These are phyloP conservation scores for Lytechinus variegatus DNA, from an alignment of 35 echinoderm and acorn worm species.

Conservation along the genomic window DNA sequence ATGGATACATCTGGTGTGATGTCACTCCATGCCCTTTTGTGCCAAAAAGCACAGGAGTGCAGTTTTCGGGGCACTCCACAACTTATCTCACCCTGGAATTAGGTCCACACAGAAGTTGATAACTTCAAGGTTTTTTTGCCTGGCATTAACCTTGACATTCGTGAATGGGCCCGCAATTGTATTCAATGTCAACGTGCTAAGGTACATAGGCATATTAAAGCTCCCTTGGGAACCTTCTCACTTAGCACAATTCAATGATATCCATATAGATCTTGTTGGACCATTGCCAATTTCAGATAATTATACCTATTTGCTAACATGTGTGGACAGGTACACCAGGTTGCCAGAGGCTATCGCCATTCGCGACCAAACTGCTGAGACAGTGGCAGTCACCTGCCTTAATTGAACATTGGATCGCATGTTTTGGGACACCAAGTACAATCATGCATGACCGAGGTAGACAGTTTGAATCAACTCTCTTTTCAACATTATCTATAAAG, in stretches of 20 bases:
- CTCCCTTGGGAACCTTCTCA: constrained; percentile 46
- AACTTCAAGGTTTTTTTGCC: background rate
- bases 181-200: constrained; percentile 50
- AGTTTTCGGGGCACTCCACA: constrained; percentile 50
- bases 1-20: constrained; percentile 48
- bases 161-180: constrained; percentile 44
- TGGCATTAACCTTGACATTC: constrained; percentile 4
- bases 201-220: constrained; percentile 37
- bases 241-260: constrained; percentile 31
- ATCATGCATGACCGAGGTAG: constrained; percentile 26
- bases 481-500: background rate
- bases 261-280: constrained; percentile 65
- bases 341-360: constrained; percentile 56
- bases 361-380: constrained; percentile 5
- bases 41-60: background rate
- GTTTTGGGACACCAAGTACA: constrained; percentile 26
- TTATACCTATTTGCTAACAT: background rate
- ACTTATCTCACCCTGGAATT: constrained; percentile 49
- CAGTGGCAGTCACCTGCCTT: constrained; percentile 25
- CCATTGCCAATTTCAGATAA: constrained; percentile 48
- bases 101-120: background rate
- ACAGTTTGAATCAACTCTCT: background rate
- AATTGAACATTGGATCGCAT: background rate
- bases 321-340: constrained; percentile 44
- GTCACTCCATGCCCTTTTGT: constrained; percentile 47